Evolutionary conservation across 1,140 invertebrate species (phyloP).

Genomic region (Thrips palmi): DNA sequence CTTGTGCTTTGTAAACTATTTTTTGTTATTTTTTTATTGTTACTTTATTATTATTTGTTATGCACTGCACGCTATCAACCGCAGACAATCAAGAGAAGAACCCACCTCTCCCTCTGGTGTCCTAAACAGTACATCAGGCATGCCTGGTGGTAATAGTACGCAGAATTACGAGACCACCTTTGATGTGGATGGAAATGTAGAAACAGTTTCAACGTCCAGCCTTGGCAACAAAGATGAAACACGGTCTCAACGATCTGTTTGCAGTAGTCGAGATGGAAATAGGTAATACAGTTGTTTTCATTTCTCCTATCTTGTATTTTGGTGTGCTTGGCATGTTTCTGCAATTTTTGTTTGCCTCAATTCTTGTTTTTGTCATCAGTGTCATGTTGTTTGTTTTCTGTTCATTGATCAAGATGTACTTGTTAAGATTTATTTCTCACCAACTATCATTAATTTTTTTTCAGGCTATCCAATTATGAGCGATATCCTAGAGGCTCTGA

Average conservation of each 20-base stretch:
- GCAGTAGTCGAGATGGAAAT: slow-evolving; percentile 43
- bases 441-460: slow-evolving; percentile 8
- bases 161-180: slow-evolving; percentile 69
- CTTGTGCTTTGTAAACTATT: neutral
- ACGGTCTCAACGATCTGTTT: slow-evolving; percentile 35
- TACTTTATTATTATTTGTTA: too few relatives aligned
- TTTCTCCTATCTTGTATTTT: too few relatives aligned
- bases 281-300: slow-evolving; percentile 28
- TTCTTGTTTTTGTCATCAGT: neutral
- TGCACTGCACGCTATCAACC: too few relatives aligned
- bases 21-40: too few relatives aligned
- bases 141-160: slow-evolving; percentile 8
- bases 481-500: slow-evolving; percentile 48
- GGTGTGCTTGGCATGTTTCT: neutral
- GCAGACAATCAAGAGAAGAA: too few relatives aligned
- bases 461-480: slow-evolving; percentile 31
- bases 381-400: too few relatives aligned
- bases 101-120: neutral
- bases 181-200: slow-evolving; percentile 66
- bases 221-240: slow-evolving; percentile 38
- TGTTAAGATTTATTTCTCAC: neutral
- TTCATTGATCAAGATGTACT: too few relatives aligned
- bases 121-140: slow-evolving; percentile 7
- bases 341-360: neutral
- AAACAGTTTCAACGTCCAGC: slow-evolving; percentile 33